These are phyloP conservation scores for Carposina sasakii DNA, from an alignment of 1,140 invertebrate species.

Conservation along the genomic window DNA sequence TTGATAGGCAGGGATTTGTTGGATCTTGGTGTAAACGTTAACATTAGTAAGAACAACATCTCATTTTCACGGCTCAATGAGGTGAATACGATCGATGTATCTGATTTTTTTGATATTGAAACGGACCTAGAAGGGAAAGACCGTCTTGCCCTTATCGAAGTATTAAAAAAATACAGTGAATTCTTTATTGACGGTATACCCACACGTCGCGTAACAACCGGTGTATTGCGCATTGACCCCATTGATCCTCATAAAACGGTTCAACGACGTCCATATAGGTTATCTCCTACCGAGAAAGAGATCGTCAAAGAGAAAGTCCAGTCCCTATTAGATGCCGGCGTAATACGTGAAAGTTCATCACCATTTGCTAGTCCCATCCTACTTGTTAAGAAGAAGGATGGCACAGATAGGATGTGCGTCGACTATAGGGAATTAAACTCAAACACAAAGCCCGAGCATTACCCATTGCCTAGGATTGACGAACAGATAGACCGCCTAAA, in stretches of 20 bases:
- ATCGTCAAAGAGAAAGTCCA: slow-evolving; percentile 21
- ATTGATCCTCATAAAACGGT: slow-evolving; percentile 19
- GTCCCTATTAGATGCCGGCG: slow-evolving; percentile 15
- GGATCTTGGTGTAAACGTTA: no score
- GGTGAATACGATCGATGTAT: no score
- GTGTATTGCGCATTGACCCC: slow-evolving; percentile 15
- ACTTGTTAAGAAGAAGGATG: slow-evolving; percentile 30
- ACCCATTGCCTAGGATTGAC: slow-evolving; percentile 68
- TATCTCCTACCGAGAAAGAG: slow-evolving; percentile 23
- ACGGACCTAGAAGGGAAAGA: no score
- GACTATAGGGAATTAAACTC: slow-evolving; percentile 17
- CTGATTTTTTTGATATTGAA: no score
- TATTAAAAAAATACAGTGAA: no score
- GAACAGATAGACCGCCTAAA: slow-evolving; percentile 48
- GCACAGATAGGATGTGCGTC: slow-evolving; percentile 9
- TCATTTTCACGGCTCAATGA: no score
- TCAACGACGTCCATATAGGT: slow-evolving; percentile 17
- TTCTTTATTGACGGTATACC: slow-evolving; percentile 17
- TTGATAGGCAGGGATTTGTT: no score
- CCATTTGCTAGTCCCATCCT: slow-evolving; percentile 31
- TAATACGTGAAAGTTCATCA: slow-evolving; percentile 22
- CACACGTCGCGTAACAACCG: slow-evolving; percentile 14
- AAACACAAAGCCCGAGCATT: slow-evolving; percentile 53
- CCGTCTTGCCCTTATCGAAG: no score
- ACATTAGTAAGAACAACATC: no score